A percentile compares a stretch with the other conserved stretches of the same genome.
Conservation (phyloP, 1,140 invertebrate species). For the Anagrus nilaparvatae region DNA sequence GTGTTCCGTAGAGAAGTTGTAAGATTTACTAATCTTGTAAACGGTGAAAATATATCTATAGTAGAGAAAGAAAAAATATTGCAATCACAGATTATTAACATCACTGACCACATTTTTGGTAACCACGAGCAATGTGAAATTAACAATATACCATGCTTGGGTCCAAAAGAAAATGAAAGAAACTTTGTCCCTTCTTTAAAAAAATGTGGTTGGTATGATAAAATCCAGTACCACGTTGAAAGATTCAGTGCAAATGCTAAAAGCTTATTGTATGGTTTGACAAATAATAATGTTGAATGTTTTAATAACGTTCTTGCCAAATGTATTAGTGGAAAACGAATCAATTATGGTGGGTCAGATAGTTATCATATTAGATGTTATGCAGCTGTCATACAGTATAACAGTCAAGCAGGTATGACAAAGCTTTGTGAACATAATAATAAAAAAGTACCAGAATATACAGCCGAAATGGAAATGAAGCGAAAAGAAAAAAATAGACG, state of each 20-base stretch:
- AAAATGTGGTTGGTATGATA: background rate
- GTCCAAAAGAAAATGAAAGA: background rate
- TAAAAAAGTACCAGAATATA: background rate
- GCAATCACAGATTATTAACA: background rate
- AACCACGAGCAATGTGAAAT: slow-evolving; percentile 3
- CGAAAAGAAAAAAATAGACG: background rate
- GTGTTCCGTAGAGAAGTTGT: no score
- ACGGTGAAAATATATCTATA: no score
- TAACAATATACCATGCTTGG: background rate
- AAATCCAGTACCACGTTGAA: background rate
- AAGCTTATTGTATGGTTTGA: slow-evolving; percentile 23
- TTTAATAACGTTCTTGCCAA: slow-evolving; percentile 21
- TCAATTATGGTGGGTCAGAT: slow-evolving; percentile 20
- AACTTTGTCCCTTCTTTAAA: background rate
- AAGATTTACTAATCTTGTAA: no score
- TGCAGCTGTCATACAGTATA: slow-evolving; percentile 21
- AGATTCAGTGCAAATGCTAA: slow-evolving; percentile 2
- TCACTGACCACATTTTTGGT: slow-evolving; percentile 12
- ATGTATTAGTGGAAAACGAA: slow-evolving; percentile 21
- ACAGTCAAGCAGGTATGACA: slow-evolving; percentile 5
- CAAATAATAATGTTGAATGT: slow-evolving; percentile 30
- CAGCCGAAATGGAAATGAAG: background rate
- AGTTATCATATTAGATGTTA: slow-evolving; percentile 21
- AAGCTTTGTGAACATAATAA: background rate
- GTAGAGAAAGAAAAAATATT: no score